phyloP scores from a whole-genome alignment of 2,888 invertebrate genomes.

The Nysson spinosus region DNA sequence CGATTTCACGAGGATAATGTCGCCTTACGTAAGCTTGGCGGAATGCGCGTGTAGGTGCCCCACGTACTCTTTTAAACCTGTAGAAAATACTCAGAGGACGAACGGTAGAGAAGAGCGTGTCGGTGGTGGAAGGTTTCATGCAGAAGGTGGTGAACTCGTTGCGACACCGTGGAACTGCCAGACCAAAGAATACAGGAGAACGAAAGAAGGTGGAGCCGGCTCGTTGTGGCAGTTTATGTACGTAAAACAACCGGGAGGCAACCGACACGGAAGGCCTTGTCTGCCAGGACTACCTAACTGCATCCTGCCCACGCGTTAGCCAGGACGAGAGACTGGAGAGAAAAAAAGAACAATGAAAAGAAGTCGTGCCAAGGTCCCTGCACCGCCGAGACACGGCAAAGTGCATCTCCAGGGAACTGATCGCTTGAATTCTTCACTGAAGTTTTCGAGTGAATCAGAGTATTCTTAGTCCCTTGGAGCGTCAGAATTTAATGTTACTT shows the following conservation, averaged over 20 bases:
- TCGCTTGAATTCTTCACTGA: background rate
- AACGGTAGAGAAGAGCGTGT: conserved; percentile 1
- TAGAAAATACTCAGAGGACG: too few relatives aligned
- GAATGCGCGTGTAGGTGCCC: conserved; percentile 55
- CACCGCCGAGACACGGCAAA: background rate
- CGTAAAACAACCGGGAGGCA: conserved; percentile 43
- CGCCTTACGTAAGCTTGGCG: conserved; percentile 51
- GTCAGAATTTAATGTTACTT: too few relatives aligned
- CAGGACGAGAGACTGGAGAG: conserved; percentile 19
- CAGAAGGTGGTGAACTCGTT: conserved; percentile 26
- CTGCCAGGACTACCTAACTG: conserved; percentile 54
- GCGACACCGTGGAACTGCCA: conserved; percentile 32
- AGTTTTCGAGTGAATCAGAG: background rate
- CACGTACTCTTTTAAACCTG: too few relatives aligned
- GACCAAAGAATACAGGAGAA: conserved; percentile 12
- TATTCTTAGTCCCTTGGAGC: background rate
- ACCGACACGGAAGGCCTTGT: conserved; percentile 61
- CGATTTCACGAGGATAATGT: conserved; percentile 54
- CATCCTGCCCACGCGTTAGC: conserved; percentile 58
- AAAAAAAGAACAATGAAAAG: conserved; percentile 25
- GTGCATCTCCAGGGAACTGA: conserved; percentile 8
- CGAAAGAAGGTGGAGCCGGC: conserved; percentile 30
- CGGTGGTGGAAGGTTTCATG: conserved; percentile 20
- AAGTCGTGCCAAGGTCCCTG: conserved; percentile 43
- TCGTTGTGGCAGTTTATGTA: conserved; percentile 38